Percentiles rank a stretch among this genome's conserved stretches.
Evolutionary conservation across 1,140 invertebrate species (phyloP).

Genomic region (Thalassaphorura encarpata): DNA sequence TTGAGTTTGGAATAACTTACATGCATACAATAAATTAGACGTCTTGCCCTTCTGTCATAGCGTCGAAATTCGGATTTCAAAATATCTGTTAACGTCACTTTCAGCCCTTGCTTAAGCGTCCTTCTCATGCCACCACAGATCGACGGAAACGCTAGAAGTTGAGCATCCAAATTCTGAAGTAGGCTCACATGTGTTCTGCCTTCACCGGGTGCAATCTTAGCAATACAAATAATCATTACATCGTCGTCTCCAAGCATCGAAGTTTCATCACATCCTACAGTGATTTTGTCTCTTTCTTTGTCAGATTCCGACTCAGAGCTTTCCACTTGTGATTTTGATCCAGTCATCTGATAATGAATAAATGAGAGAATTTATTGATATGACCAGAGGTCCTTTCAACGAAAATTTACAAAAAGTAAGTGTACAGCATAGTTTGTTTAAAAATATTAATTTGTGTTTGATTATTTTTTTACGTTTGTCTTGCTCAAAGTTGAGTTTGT

Average conservation of each 20-base stretch:
- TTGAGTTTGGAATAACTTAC: slow-evolving; percentile 17
- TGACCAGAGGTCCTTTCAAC: no score
- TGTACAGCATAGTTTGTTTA: no score
- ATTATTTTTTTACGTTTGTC: no score
- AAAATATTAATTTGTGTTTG: no score
- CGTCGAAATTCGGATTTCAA: slow-evolving; percentile 3
- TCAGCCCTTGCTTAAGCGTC: slow-evolving; percentile 16
- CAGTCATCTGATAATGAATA: no score
- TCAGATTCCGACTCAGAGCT: not conserved
- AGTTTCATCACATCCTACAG: not conserved
- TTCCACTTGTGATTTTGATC: no score
- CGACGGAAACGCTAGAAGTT: slow-evolving; percentile 33
- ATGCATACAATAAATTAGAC: not conserved
- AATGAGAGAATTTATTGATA: no score
- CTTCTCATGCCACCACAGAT: slow-evolving; percentile 32
- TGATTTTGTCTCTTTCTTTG: not conserved
- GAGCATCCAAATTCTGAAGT: slow-evolving; percentile 19
- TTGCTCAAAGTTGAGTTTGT: no score
- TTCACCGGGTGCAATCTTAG: slow-evolving; percentile 10
- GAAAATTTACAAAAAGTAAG: no score
- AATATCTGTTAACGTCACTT: slow-evolving; percentile 12
- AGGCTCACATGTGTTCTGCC: slow-evolving; percentile 11
- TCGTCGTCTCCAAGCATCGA: not conserved
- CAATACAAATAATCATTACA: not conserved
- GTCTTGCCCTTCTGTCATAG: not conserved